These are phyloP conservation scores for Temnothorax unifasciatus DNA, from an alignment of 2,888 invertebrate species.

Conservation along the genomic window DNA sequence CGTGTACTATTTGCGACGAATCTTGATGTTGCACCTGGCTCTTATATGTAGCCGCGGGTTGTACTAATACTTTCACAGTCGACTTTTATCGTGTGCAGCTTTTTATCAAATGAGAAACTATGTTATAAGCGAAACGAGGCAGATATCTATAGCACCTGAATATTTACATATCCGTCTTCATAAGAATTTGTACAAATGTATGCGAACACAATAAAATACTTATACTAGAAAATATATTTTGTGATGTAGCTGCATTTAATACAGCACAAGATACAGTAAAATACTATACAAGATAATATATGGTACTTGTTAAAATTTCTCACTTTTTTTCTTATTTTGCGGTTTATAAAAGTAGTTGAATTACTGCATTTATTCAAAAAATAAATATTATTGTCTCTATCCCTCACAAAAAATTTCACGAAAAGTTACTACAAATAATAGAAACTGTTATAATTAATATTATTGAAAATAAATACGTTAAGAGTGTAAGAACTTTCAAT, in stretches of 20 bases:
- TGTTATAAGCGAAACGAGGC: constrained; percentile 7
- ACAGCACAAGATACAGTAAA: no score
- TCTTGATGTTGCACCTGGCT: constrained; percentile 45
- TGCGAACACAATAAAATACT: neutral
- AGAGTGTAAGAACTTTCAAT: constrained; percentile 16
- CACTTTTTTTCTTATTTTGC: neutral
- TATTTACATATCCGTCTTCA: neutral
- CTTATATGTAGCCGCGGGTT: constrained; percentile 24
- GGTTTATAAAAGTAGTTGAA: neutral
- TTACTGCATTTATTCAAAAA: neutral
- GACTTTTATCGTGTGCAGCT: constrained; percentile 11
- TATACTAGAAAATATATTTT: neutral
- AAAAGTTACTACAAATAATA: neutral
- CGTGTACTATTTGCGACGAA: constrained; percentile 40
- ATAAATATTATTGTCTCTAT: neutral
- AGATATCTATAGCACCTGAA: neutral
- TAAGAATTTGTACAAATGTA: neutral
- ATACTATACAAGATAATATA: no score
- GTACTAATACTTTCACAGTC: constrained; percentile 43
- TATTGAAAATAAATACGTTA: neutral
- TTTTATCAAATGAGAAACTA: constrained; percentile 42
- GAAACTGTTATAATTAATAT: neutral
- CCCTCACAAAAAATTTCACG: neutral
- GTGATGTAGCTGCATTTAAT: neutral
- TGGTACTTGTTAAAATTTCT: no score